Conservation (phyloP, 2,888 invertebrate genomes). For the Andrena hattorfiana region DNA sequence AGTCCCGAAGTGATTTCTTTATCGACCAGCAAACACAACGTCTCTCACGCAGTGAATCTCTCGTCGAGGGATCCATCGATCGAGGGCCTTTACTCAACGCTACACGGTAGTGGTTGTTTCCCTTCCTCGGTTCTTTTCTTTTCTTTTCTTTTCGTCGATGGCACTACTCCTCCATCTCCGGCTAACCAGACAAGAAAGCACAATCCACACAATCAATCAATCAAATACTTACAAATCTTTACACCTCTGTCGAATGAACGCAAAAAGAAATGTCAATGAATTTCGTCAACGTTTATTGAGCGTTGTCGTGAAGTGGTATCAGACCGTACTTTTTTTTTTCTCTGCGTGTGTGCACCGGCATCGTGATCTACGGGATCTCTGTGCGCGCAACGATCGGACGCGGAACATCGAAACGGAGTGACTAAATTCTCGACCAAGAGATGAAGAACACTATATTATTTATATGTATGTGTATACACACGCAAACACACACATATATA, state of each 20-base stretch:
- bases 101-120: constrained; percentile 41
- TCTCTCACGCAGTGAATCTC: not conserved
- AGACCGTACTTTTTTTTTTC: constrained; percentile 27
- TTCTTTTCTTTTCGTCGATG: constrained; percentile 57
- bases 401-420: not conserved
- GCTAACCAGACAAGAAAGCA: constrained; percentile 55
- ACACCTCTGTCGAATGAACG: constrained; percentile 52
- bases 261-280: constrained; percentile 41
- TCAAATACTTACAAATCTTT: constrained; percentile 69
- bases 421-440: not conserved
- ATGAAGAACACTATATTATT: not conserved
- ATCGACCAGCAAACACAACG: not conserved
- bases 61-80: not conserved
- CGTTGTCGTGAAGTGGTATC: constrained; percentile 52
- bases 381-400: constrained; percentile 7
- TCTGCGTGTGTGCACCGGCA: constrained; percentile 8
- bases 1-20: constrained; percentile 48
- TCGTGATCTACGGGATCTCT: constrained; percentile 28
- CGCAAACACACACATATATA: not conserved
- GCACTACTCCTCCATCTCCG: constrained; percentile 63
- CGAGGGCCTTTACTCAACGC: constrained; percentile 49
- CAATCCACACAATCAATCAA: constrained; percentile 65
- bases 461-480: not conserved
- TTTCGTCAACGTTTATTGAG: constrained; percentile 64
- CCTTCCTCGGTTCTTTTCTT: not conserved